These are phyloP conservation scores for Cephus spinipes DNA, from an alignment of 2,888 invertebrate species.

Conservation along the genomic window DNA sequence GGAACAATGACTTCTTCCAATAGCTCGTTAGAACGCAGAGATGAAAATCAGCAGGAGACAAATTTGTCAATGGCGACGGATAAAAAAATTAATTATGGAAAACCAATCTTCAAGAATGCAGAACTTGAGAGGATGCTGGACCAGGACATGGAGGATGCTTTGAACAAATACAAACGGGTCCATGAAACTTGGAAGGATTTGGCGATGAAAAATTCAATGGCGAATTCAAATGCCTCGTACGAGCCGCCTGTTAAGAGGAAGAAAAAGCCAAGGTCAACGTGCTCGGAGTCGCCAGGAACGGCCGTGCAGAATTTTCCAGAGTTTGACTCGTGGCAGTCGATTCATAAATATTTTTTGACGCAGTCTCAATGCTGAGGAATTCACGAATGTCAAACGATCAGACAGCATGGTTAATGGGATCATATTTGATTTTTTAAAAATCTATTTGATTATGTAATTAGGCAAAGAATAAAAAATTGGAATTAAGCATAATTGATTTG, in stretches of 20 bases:
- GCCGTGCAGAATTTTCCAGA: conserved; percentile 9
- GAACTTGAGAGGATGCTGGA: conserved; percentile 33
- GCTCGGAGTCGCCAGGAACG: background rate
- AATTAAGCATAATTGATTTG: background rate
- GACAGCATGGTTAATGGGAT: no score
- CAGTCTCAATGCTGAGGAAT: conserved; percentile 5
- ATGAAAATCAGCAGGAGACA: background rate
- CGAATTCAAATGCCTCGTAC: background rate
- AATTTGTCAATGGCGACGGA: background rate
- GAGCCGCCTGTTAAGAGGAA: conserved; percentile 28
- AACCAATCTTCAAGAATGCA: conserved; percentile 30
- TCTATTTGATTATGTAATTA: background rate
- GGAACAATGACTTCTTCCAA: background rate
- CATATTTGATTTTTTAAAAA: no score
- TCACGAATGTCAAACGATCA: background rate
- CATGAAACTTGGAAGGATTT: conserved; percentile 27
- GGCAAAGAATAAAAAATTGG: background rate
- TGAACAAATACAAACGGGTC: conserved; percentile 32
- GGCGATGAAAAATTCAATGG: conserved; percentile 11
- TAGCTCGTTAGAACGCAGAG: no score
- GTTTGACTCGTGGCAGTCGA: conserved; percentile 17
- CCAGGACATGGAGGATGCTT: conserved; percentile 34
- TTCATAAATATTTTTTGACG: conserved; percentile 20
- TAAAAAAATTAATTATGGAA: conserved; percentile 2
- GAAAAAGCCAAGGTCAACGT: conserved; percentile 7